Evolutionary conservation across 1,140 invertebrate genomes (phyloP), one percentile per base, ranked within the genome.

Genomic region (Leptonema lineaticorne): DNA sequence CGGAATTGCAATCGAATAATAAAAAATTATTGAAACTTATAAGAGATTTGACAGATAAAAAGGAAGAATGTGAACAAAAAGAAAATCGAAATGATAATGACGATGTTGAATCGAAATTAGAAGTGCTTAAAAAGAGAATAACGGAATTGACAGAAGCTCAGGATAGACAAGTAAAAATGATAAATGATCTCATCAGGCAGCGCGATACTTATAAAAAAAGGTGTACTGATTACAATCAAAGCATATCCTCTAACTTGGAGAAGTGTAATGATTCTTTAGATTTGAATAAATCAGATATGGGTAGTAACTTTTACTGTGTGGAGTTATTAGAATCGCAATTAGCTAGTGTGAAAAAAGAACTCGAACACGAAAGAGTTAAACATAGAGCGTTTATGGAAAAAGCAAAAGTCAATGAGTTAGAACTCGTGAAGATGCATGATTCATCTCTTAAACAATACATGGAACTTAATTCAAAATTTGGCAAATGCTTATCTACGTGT

Each of bases 1-100:
- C 90, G 77, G 93, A 96, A 76, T 75, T 97, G n/a, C 94, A 97
- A 77, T 81, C 86, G 37, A 93, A 91, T 71, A 98, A 98, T 82
- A 87, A 91, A 69, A 89, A 92, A 74, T 77, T 97, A 7, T 76
- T 97, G 18, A 82, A 88, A 20, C 83, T 94, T 57, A 89, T 96
- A 14, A 84, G 94, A 67, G 91, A 95, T 67, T 80, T 97, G 11
- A 93, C 89, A 72, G 85, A 89, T 1, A 88, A 89, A 72, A 85
- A 92, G 74, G 94, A 97, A 78, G 88, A 91, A 74, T 80, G 85
- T 33, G 92, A 95, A 78, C 84, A 85, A 41, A 82, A 85, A 63
- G 84, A 83, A 78, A 84, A 85, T 78, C 82, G 90, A 82, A 82
- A 87, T 77, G 82, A 86, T 73, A 85, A 84, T 67, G 85, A 86